Conservation (phyloP, 2,888 invertebrate genomes). For the Apamea crenata region DNA sequence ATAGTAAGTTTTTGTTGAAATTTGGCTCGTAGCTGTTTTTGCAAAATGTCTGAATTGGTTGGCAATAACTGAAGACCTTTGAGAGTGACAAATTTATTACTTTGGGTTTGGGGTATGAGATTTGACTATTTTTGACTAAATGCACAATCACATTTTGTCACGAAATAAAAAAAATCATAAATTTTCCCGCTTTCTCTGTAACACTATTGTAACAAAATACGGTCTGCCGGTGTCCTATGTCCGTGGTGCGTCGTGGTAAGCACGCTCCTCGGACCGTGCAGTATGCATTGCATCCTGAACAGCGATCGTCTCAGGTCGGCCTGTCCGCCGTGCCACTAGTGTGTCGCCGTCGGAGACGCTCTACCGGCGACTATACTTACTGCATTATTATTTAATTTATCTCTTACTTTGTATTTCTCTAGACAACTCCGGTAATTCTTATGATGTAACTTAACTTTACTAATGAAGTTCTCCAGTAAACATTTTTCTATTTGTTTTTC, state of each 20-base stretch:
- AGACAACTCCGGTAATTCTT: not conserved
- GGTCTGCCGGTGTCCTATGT: not conserved
- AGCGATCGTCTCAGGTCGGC: not conserved
- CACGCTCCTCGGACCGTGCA: not conserved
- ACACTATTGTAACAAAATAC: not conserved
- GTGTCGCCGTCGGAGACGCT: not conserved
- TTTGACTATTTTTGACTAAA: too few species aligned
- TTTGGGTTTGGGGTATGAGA: too few species aligned
- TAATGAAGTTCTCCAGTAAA: not conserved
- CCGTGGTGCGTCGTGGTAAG: not conserved
- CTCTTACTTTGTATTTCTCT: not conserved
- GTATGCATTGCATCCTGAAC: not conserved
- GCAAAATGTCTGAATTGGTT: too few species aligned
- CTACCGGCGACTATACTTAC: not conserved
- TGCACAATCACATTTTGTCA: too few species aligned
- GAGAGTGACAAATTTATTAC: too few species aligned
- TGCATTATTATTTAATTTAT: not conserved
- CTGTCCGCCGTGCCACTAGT: not conserved
- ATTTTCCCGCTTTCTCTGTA: not conserved
- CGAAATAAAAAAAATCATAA: too few species aligned
- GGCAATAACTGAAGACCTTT: too few species aligned
- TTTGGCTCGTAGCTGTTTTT: too few species aligned
- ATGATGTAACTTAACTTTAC: not conserved
- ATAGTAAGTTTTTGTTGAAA: too few species aligned
- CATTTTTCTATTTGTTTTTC: not conserved